phyloP scores from a whole-genome alignment of 2,888 invertebrate species.

The Onthophagus sagittarius region DNA sequence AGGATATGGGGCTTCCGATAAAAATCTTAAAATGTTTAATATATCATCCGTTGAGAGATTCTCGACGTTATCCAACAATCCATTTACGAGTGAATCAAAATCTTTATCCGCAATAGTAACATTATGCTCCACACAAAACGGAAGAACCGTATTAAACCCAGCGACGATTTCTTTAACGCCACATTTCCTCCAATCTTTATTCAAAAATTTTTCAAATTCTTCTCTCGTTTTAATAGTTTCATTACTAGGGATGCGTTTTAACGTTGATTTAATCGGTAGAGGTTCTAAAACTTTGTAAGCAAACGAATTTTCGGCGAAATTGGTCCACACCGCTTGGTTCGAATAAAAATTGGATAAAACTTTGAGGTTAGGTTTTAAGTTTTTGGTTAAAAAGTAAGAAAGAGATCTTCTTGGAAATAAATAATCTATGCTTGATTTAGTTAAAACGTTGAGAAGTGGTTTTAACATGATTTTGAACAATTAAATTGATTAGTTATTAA shows the following conservation, averaged over 20 bases:
- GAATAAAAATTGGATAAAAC: no score
- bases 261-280: not conserved
- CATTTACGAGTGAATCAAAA: constrained; percentile 46
- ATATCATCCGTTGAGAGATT: constrained; percentile 58
- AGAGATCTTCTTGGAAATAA: no score
- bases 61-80: constrained; percentile 51
- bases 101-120: constrained; percentile 39
- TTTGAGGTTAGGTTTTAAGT: no score
- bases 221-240: constrained; percentile 1
- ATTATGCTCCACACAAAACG: constrained; percentile 36
- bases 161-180: constrained; percentile 37
- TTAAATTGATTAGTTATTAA: no score
- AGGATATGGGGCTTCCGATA: constrained; percentile 54
- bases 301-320: constrained; percentile 30
- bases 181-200: constrained; percentile 36
- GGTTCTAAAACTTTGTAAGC: constrained; percentile 28
- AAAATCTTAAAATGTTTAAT: constrained; percentile 50
- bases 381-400: no score
- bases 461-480: no score
- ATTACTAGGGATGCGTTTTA: not conserved
- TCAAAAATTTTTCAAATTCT: constrained; percentile 32
- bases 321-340: no score
- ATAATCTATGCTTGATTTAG: no score
- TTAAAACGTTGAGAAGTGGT: no score
- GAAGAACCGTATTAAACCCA: constrained; percentile 36